Evolutionary conservation across 2,888 invertebrate genomes (phyloP), one percentile per base, ranked within the genome.

Genomic region (Lepidocyrtinus sp.): DNA sequence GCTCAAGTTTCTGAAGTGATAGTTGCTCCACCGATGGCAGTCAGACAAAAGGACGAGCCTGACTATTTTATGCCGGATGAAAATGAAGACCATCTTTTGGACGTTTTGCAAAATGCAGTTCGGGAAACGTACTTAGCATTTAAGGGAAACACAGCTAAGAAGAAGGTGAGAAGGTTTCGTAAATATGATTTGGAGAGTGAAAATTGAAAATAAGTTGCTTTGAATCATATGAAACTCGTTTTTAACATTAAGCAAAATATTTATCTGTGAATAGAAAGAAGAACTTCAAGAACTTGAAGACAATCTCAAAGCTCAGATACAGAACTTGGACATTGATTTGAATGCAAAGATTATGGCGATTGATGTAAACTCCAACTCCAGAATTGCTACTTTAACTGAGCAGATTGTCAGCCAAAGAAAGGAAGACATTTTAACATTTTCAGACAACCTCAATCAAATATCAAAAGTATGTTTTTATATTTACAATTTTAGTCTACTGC

Each of bases 351-450:
- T 84, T 17, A 26, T 82, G 46, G 65, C 78, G 0, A 26, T 84
- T 9, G 84, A 84, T 24, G 73, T 65, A 15, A 81, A 75, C 65
- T 22, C 84, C 15, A 80, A 81, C 45, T 69, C 72, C 0, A 65
- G 81, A 62, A 84, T 84, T 15, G 50, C 75, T 0, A 69, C 75
- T 7, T 46, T 84, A 17, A 77, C 81, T 0, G 84, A 82, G 24
- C 77, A 77, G 63, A 80, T 81, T 17, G 75, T 80, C 21, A 75
- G 70, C 27, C 84, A 84, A 62, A 45, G 84, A 19, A 84, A 84
- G 50, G 82, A 84, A 55, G 84, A 84, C 26, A 82, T 84, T 46
- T 64, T 81, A 21, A 84, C 84, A 15, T 84, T 84, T 46, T 84
- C 84, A 0, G 84, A 84, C 25, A 84, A 84, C 55, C 70, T 84